A percentile compares a stretch with the other conserved stretches of the same genome.
These are phyloP conservation scores for Seira musarum DNA, from an alignment of 2,888 invertebrate genomes.

Conservation along the genomic window DNA sequence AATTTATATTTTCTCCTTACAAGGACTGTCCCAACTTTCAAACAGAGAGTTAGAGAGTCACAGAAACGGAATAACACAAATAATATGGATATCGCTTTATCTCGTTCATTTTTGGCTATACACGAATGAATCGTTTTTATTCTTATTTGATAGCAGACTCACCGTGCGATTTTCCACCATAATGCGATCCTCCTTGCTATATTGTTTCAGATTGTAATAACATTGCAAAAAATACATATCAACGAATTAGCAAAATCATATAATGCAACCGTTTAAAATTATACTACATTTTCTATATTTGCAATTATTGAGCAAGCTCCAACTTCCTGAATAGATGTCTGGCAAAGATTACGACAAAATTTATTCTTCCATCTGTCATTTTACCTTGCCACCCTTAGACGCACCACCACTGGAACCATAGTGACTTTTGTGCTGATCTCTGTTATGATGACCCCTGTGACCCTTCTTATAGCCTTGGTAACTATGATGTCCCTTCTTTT, in stretches of 20 bases:
- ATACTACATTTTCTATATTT: neutral
- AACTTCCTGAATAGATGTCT: neutral
- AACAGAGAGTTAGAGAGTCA: neutral
- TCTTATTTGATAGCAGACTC: slow-evolving; percentile 23
- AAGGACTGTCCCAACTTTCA: slow-evolving; percentile 7
- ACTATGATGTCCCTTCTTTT: slow-evolving; percentile 63
- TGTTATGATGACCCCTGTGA: slow-evolving; percentile 66
- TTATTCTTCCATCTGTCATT: too few species aligned
- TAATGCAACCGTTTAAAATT: slow-evolving; percentile 1
- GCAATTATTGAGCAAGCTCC: neutral
- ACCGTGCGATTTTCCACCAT: slow-evolving; percentile 69
- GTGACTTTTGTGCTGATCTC: slow-evolving; percentile 67
- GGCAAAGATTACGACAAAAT: neutral
- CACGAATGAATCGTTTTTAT: too few species aligned
- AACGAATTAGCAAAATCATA: neutral
- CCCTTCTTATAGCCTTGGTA: slow-evolving; percentile 69
- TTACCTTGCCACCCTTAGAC: slow-evolving; percentile 68
- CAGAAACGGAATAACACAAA: neutral
- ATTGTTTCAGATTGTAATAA: slow-evolving; percentile 21
- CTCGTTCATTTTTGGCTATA: neutral
- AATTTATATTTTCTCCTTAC: slow-evolving; percentile 18
- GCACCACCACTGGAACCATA: slow-evolving; percentile 68
- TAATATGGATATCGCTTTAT: slow-evolving; percentile 4
- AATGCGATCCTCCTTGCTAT: slow-evolving; percentile 69
- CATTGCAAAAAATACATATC: neutral